Evolutionary conservation across 2,797 vertebrate genomes (phyloP), one percentile per base, ranked within the genome.

Genomic region (Sternotherus odoratus): DNA sequence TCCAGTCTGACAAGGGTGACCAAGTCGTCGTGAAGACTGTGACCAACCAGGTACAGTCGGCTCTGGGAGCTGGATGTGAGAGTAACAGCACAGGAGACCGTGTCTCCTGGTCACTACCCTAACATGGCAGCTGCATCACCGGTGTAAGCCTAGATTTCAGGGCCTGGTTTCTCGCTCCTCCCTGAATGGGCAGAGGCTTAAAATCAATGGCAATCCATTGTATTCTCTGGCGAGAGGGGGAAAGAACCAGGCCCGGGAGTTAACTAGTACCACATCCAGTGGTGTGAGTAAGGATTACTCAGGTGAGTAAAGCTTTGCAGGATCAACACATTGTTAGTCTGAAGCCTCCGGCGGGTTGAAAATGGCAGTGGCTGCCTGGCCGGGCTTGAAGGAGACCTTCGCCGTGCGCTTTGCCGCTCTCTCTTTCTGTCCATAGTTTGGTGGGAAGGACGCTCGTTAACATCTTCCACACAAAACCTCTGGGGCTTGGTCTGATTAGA

Each of bases 1-100:
- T 98, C 87, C 97, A 98, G 91, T 97, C 97, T 50, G 98, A 98
- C 51, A 95, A 98, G 21, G 96, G 98, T 3, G 96, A 98, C 87
- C 98, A 98, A 97, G 94, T 97, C 96, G 97, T 93, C 0, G 30
- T 98, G 90, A 98, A 98, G 96, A 98, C 86, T 0, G 30, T 83
- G 94, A 98, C 92, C 89, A 98, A 97, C 88, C 94, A 96, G 50
- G 97, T 98, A 94, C 78, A 4, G 26, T 33, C 77, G 33, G 1
- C 19, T 9, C 79, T 4, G 46, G 6, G 33, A 15, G 2, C 57
- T 74, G 57, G 66, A 4, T 6, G 23, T 46, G 69, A 39, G 74
- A 24, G 36, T 43, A 49, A 24, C 3, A 82, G 78, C 82, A 48
- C n/a, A n/a, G n/a, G n/a, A n/a, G n/a, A n/a, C n/a, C n/a, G 26